Conservation (phyloP, 2,113 vertebrate species). For the Nothobranchius kuhntae region DNA sequence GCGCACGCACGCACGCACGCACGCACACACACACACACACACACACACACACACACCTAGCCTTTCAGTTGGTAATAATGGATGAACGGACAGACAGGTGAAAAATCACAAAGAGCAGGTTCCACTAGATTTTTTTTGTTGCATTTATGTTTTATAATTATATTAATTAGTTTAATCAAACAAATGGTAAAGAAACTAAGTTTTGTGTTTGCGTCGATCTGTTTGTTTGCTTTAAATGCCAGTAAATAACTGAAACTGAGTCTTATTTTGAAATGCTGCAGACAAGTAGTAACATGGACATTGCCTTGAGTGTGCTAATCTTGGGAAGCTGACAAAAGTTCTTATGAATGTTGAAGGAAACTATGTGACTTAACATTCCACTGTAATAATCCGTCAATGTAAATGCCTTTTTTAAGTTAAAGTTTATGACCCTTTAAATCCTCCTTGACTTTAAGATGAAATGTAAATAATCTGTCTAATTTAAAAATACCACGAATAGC, state of each 20-base stretch:
- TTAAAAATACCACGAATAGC: slow-evolving; percentile 16
- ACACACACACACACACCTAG: no score
- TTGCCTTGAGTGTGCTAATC: neutral
- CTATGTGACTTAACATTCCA: neutral
- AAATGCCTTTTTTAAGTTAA: neutral
- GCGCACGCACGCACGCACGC: neutral
- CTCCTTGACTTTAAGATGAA: neutral
- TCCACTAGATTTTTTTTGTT: no score
- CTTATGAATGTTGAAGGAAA: neutral
- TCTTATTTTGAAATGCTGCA: neutral
- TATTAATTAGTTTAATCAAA: no score
- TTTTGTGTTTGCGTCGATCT: no score
- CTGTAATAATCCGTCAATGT: neutral
- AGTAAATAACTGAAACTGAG: no score
- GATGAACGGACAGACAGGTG: no score
- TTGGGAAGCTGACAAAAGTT: neutral
- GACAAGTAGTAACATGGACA: neutral
- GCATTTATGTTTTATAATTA: no score
- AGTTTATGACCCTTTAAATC: neutral
- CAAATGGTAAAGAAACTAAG: no score
- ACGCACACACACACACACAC: no score
- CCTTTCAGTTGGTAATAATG: no score
- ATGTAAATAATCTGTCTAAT: neutral
- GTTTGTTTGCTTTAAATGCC: no score
- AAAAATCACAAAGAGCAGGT: no score